A percentile compares a stretch with the other conserved stretches of the same genome.
phyloP scores from a whole-genome alignment of 2,113 vertebrate species.

The Eolophus roseicapilla region DNA sequence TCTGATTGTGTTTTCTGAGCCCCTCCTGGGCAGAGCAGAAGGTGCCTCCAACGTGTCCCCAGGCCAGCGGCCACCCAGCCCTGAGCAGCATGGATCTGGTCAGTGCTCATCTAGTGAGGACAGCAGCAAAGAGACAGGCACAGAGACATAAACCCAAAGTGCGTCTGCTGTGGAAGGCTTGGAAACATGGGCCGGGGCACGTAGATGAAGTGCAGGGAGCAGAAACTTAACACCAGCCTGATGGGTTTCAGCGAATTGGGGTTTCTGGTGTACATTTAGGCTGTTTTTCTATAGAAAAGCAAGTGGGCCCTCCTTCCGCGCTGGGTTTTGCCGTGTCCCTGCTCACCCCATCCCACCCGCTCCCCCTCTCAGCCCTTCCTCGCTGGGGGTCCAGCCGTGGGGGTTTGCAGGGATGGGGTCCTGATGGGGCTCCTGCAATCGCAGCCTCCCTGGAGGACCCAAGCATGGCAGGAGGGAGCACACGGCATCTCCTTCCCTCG shows the following conservation, averaged over 20 bases:
- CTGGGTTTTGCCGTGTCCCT: neutral
- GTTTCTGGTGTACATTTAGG: neutral
- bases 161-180: neutral
- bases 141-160: neutral
- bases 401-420: neutral
- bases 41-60: neutral
- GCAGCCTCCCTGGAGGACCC: neutral
- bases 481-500: neutral
- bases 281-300: neutral
- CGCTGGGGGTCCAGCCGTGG: fast-evolving
- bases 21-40: neutral
- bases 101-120: neutral
- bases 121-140: no score
- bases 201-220: fast-evolving
- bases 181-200: fast-evolving
- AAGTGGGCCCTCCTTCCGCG: fast-evolving
- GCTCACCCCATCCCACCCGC: neutral
- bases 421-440: fast-evolving
- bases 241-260: neutral
- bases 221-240: neutral
- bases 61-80: neutral
- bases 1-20: neutral
- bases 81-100: neutral
- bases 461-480: neutral
- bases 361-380: neutral